Evolutionary conservation across 2,888 invertebrate species (phyloP).

Genomic region (Nebria brevicollis): DNA sequence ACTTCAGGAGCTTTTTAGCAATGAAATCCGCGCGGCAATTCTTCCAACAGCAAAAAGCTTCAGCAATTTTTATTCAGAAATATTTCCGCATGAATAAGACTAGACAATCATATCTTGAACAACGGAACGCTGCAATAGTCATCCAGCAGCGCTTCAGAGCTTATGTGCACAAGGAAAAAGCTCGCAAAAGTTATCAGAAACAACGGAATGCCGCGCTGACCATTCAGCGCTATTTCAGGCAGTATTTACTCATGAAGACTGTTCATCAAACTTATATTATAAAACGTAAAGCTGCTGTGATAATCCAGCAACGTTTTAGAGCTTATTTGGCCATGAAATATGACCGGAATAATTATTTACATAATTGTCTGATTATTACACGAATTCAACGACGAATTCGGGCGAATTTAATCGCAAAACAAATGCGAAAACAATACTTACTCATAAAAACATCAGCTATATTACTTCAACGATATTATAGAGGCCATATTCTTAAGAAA

Average conservation of each 20-base stretch:
- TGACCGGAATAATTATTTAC: slow-evolving; percentile 55
- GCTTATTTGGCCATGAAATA: slow-evolving; percentile 49
- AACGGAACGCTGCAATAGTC: slow-evolving; percentile 50
- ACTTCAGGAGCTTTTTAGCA: slow-evolving; percentile 59
- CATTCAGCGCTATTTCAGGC: slow-evolving; percentile 61
- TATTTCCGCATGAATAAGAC: slow-evolving; percentile 57
- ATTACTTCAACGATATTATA: slow-evolving; percentile 62
- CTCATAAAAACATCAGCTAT: slow-evolving; percentile 54
- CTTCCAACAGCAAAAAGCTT: slow-evolving; percentile 57
- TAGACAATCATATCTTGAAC: slow-evolving; percentile 49
- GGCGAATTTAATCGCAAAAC: slow-evolving; percentile 50
- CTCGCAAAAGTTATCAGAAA: slow-evolving; percentile 50
- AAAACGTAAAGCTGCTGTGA: slow-evolving; percentile 48
- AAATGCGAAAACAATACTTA: slow-evolving; percentile 55
- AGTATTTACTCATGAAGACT: slow-evolving; percentile 58
- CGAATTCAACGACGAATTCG: slow-evolving; percentile 62
- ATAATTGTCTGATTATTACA: slow-evolving; percentile 53
- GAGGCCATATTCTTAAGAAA: slow-evolving; percentile 51
- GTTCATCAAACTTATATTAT: slow-evolving; percentile 59
- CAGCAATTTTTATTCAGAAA: slow-evolving; percentile 62
- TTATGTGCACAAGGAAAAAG: slow-evolving; percentile 50
- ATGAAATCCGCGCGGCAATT: slow-evolving; percentile 56
- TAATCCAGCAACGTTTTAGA: slow-evolving; percentile 50
- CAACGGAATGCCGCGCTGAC: slow-evolving; percentile 50
- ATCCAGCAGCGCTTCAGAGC: slow-evolving; percentile 59